phyloP scores from a whole-genome alignment of 2,113 vertebrate genomes.

The Heterotis niloticus region DNA sequence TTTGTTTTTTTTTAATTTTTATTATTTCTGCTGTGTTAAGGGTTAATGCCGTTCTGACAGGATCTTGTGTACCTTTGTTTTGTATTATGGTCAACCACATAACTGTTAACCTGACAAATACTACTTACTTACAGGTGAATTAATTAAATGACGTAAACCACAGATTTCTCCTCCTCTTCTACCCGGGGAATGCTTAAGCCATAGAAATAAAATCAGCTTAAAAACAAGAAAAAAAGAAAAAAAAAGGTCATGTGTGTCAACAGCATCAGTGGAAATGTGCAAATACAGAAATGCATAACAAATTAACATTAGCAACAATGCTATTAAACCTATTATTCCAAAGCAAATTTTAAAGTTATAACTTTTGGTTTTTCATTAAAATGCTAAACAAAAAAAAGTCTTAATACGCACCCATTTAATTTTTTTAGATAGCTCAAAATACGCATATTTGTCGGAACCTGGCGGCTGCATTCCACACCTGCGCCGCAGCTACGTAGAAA shows the following conservation, averaged over 20 bases:
- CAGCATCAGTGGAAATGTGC: background rate
- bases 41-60: slow-evolving; percentile 55
- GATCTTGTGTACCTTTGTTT: slow-evolving; percentile 52
- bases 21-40: slow-evolving; percentile 64
- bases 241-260: background rate
- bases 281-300: background rate
- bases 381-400: background rate
- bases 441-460: background rate
- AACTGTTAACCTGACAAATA: slow-evolving; percentile 37
- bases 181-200: slow-evolving; percentile 23
- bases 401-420: background rate
- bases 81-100: slow-evolving; percentile 41
- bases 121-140: background rate
- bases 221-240: too few species aligned
- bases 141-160: background rate
- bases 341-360: background rate
- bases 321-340: background rate
- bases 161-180: background rate
- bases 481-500: background rate
- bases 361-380: slow-evolving; percentile 8
- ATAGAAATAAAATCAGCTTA: background rate
- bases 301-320: background rate
- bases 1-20: too few species aligned
- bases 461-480: background rate
- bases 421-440: background rate